Evolutionary conservation across 92 coral and sea anemone genomes (phyloP).

Genomic region (Chrysogorgia sp.): DNA sequence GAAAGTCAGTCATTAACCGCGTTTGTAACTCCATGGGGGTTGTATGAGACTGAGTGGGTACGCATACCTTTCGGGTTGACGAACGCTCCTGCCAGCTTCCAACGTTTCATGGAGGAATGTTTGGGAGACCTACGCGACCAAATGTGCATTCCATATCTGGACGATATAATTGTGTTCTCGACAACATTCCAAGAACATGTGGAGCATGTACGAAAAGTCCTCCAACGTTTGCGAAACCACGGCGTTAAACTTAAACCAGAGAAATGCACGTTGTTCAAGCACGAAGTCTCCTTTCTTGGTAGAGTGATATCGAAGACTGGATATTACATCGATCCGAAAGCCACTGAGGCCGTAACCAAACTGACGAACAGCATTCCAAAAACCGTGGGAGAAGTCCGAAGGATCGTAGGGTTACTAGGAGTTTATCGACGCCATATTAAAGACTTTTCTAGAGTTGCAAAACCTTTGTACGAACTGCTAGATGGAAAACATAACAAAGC

Average conservation of each 20-base stretch:
- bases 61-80: slow-evolving; percentile 68
- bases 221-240: no score
- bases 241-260: slow-evolving; percentile 71
- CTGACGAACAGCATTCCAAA: slow-evolving; percentile 56
- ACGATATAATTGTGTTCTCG: no score
- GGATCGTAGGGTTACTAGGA: slow-evolving; percentile 66
- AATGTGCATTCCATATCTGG: no score
- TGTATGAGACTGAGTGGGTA: slow-evolving; percentile 70
- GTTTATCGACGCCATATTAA: slow-evolving; percentile 65
- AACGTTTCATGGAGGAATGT: slow-evolving; percentile 72
- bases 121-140: slow-evolving; percentile 55
- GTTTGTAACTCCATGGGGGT: slow-evolving; percentile 72
- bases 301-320: slow-evolving; percentile 67
- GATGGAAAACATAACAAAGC: neutral
- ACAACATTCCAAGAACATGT: no score
- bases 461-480: slow-evolving; percentile 48
- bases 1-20: slow-evolving; percentile 66
- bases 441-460: slow-evolving; percentile 65
- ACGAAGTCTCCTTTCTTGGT: slow-evolving; percentile 66
- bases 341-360: slow-evolving; percentile 46
- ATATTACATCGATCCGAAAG: slow-evolving; percentile 58
- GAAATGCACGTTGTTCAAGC: slow-evolving; percentile 64
- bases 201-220: no score
- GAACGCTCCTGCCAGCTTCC: slow-evolving; percentile 71
- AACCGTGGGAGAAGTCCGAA: slow-evolving; percentile 69